Percentiles rank a stretch among this genome's conserved stretches.
phyloP scores from a whole-genome alignment of 2,888 invertebrate genomes.

The Agrochola litura region DNA sequence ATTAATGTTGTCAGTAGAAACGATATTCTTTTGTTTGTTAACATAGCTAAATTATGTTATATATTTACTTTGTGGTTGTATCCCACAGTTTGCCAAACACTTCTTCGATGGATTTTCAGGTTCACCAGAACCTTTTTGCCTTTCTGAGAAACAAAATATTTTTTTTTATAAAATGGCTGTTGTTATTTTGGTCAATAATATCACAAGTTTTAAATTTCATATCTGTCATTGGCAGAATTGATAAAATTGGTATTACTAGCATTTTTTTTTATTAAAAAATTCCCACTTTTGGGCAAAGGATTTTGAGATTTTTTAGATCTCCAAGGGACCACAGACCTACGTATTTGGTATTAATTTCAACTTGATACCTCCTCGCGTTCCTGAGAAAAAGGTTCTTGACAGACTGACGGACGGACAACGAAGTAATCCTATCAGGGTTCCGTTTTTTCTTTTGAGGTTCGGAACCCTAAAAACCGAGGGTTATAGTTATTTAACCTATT shows the following conservation, averaged over 20 bases:
- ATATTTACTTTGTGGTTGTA: not conserved
- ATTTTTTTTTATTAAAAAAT: too few relatives aligned
- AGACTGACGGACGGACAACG: too few relatives aligned
- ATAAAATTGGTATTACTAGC: not conserved
- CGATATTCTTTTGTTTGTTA: not conserved
- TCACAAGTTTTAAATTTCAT: not conserved
- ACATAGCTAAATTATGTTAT: not conserved
- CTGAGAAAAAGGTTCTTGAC: too few relatives aligned
- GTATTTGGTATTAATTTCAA: too few relatives aligned
- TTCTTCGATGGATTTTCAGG: not conserved
- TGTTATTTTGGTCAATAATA: not conserved
- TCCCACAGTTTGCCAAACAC: not conserved
- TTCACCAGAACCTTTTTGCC: not conserved
- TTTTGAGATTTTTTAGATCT: not conserved
- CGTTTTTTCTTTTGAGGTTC: too few relatives aligned
- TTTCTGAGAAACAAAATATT: not conserved
- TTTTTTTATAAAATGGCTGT: not conserved
- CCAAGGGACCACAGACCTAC: too few relatives aligned
- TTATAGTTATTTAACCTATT: not conserved
- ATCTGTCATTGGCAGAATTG: not conserved
- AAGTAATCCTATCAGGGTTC: too few relatives aligned
- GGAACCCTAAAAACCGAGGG: not conserved
- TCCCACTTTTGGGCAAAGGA: too few relatives aligned
- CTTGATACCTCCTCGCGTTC: too few relatives aligned
- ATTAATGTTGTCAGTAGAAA: not conserved